Percentiles rank a stretch among this genome's conserved stretches.
Conservation (phyloP, 2,797 vertebrate species). For the Clarias laeviceps region DNA sequence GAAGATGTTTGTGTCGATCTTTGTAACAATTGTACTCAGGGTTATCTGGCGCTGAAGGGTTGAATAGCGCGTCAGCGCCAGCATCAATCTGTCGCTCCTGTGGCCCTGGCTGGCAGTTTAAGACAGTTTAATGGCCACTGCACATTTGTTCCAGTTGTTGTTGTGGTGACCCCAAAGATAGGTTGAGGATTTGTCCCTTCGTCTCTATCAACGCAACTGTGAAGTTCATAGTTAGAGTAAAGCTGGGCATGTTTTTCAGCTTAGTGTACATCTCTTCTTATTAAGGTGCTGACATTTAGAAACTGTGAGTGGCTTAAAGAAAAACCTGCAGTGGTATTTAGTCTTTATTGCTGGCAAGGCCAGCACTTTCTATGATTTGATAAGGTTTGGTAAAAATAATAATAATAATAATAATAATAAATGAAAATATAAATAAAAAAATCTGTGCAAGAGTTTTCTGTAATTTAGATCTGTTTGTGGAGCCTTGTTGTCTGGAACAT, state of each 20-base stretch:
- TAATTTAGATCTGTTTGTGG: neutral
- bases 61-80: constrained; percentile 45
- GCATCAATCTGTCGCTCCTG: constrained; percentile 57
- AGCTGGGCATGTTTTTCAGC: constrained; percentile 4
- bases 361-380: neutral
- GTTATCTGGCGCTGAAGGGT: constrained; percentile 54
- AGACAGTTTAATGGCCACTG: constrained; percentile 71
- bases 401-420: too few species aligned
- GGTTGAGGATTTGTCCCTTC: too few species aligned
- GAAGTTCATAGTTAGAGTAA: constrained; percentile 18
- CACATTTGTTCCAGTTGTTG: constrained; percentile 72
- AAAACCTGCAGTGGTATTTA: neutral
- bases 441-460: neutral
- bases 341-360: constrained; percentile 1
- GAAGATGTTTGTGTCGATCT: constrained; percentile 63
- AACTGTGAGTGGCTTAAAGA: constrained; percentile 6
- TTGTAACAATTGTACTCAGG: constrained; percentile 57
- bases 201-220: neutral
- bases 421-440: too few species aligned
- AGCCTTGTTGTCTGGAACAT: neutral
- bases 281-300: constrained; percentile 30
- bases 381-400: neutral
- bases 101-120: constrained; percentile 56
- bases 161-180: constrained; percentile 55
- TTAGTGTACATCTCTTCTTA: constrained; percentile 7